phyloP scores from a whole-genome alignment of 2,113 vertebrate species.

The Sardina pilchardus region DNA sequence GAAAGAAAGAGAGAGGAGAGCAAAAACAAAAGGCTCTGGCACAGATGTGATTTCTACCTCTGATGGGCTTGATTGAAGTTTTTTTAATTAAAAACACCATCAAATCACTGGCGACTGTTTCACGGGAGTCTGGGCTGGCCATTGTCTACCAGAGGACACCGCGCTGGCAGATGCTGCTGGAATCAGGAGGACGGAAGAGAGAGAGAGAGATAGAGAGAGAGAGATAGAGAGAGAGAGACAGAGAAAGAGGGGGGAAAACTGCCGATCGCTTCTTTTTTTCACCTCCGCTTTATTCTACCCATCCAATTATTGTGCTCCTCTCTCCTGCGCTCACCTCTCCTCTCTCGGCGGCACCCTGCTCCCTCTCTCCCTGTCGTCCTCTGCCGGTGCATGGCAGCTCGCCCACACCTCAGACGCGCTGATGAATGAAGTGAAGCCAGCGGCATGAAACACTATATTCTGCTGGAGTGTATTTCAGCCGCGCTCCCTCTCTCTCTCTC shows the following conservation, averaged over 20 bases:
- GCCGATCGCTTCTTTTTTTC: slow-evolving; percentile 29
- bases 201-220: neutral
- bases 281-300: slow-evolving; percentile 27
- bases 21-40: slow-evolving; percentile 27
- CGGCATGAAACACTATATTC: slow-evolving; percentile 54
- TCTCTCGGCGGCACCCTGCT: slow-evolving; percentile 47
- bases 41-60: slow-evolving; percentile 33
- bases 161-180: neutral
- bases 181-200: neutral
- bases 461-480: slow-evolving; percentile 33
- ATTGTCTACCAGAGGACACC: neutral
- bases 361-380: slow-evolving; percentile 6
- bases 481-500: slow-evolving; percentile 11
- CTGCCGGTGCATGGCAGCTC: slow-evolving; percentile 37
- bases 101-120: slow-evolving; percentile 31
- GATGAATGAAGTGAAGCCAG: slow-evolving; percentile 52
- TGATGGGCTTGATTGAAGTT: slow-evolving; percentile 48
- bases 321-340: slow-evolving; percentile 65
- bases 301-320: slow-evolving; percentile 8
- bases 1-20: neutral
- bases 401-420: slow-evolving; percentile 49
- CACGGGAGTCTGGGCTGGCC: neutral
- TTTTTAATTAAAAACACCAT: slow-evolving; percentile 47
- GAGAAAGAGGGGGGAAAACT: neutral
- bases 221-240: neutral